Conservation (phyloP, 2,888 invertebrate genomes). For the Netelia melanura region DNA sequence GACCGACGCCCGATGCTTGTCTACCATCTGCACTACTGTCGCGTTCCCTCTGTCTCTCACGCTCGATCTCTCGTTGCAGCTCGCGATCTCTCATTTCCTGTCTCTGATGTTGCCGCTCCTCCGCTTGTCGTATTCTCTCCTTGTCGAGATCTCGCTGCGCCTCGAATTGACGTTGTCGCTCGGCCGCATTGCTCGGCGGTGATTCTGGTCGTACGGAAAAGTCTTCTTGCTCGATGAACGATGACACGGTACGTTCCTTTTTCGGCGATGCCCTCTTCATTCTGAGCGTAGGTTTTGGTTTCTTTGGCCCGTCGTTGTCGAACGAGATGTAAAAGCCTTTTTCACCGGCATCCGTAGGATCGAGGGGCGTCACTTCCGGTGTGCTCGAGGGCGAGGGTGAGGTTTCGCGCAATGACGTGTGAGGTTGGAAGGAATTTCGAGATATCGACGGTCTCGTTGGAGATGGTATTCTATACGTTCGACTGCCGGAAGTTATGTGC, state of each 20-base stretch:
- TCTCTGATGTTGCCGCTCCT: slow-evolving; percentile 81
- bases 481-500: slow-evolving; percentile 94
- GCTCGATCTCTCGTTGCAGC: slow-evolving; percentile 83
- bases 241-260: slow-evolving; percentile 85
- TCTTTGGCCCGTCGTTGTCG: slow-evolving; percentile 94
- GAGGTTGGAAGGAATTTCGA: slow-evolving; percentile 90
- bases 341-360: slow-evolving; percentile 86
- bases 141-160: slow-evolving; percentile 84
- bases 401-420: slow-evolving; percentile 79
- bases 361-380: slow-evolving; percentile 84
- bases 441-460: slow-evolving; percentile 92
- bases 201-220: slow-evolving; percentile 78
- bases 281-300: slow-evolving; percentile 95
- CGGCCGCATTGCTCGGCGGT: slow-evolving; percentile 73
- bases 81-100: slow-evolving; percentile 81
- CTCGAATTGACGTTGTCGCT: slow-evolving; percentile 85
- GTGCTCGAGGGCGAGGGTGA: slow-evolving; percentile 85
- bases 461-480: slow-evolving; percentile 95
- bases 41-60: slow-evolving; percentile 81
- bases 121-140: slow-evolving; percentile 81
- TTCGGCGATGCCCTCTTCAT: slow-evolving; percentile 91
- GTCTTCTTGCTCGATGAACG: slow-evolving; percentile 81
- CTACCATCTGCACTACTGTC: slow-evolving; percentile 76
- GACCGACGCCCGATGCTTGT: slow-evolving; percentile 84
- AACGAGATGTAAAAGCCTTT: slow-evolving; percentile 98